A percentile compares a stretch with the other conserved stretches of the same genome.
Evolutionary conservation across 2,888 invertebrate genomes (phyloP).

Genomic region (Chymomyza fuscimana): DNA sequence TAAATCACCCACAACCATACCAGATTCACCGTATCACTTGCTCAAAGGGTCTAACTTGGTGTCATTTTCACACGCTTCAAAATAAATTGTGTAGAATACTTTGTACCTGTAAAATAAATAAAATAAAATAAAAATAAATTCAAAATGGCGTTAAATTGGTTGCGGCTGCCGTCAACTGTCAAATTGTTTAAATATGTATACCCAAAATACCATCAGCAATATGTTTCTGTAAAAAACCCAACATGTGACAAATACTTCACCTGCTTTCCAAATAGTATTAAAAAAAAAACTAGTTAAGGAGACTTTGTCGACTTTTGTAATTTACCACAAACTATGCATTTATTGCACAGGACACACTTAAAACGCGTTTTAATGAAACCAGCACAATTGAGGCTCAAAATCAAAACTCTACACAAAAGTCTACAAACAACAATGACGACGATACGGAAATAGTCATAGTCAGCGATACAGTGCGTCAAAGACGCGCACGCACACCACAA

Average conservation of each 20-base stretch:
- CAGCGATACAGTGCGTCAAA: slow-evolving; percentile 84
- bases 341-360: slow-evolving; percentile 65
- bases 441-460: slow-evolving; percentile 83
- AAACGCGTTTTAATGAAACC: slow-evolving; percentile 60
- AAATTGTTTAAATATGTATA: slow-evolving; percentile 29
- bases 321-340: slow-evolving; percentile 46
- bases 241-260: slow-evolving; percentile 7
- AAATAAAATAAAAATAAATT: too few relatives aligned
- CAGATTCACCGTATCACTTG: slow-evolving; percentile 72
- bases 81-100: slow-evolving; percentile 40
- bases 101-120: slow-evolving; percentile 22
- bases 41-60: slow-evolving; percentile 71
- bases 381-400: slow-evolving; percentile 2
- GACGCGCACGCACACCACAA: slow-evolving; percentile 78
- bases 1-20: slow-evolving; percentile 47
- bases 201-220: slow-evolving; percentile 31
- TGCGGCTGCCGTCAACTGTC: slow-evolving; percentile 55
- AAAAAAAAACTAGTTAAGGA: slow-evolving; percentile 12
- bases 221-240: slow-evolving; percentile 11
- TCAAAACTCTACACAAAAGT: slow-evolving; percentile 24
- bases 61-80: slow-evolving; percentile 72
- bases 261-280: slow-evolving; percentile 15
- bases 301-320: slow-evolving; percentile 25
- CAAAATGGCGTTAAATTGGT: slow-evolving; percentile 54
- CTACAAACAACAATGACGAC: slow-evolving; percentile 27